A percentile compares a stretch with the other conserved stretches of the same genome.
phyloP scores from a whole-genome alignment of 2,888 invertebrate species.

The Ganaspis brasiliensis region DNA sequence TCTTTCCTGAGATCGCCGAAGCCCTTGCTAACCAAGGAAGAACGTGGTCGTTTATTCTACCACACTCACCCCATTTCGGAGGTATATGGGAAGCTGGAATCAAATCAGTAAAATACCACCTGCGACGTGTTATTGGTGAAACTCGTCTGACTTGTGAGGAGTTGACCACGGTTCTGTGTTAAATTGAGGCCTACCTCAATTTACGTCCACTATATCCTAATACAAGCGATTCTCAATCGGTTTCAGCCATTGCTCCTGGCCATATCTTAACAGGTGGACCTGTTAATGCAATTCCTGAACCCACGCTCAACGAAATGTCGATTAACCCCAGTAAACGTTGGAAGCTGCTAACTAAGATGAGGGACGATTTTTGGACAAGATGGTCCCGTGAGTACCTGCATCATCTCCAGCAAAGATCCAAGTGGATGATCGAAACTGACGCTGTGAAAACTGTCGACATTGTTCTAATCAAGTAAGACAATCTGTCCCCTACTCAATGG shows the following conservation, averaged over 20 bases:
- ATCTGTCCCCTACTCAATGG: conserved; percentile 61
- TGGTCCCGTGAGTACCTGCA: conserved; percentile 58
- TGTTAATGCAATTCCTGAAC: conserved; percentile 57
- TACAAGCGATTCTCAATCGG: not conserved
- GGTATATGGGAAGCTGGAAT: conserved; percentile 57
- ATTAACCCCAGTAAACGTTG: conserved; percentile 41
- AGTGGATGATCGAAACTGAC: conserved; percentile 59
- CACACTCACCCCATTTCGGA: conserved; percentile 52
- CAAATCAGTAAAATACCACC: conserved; percentile 53
- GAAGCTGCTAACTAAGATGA: not conserved
- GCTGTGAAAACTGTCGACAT: conserved; percentile 54
- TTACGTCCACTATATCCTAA: conserved; percentile 13
- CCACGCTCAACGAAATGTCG: not conserved
- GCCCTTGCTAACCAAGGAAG: not conserved
- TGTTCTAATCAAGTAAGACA: conserved; percentile 59
- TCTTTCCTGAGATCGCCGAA: not conserved
- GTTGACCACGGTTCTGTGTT: conserved; percentile 45
- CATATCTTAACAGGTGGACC: conserved; percentile 69
- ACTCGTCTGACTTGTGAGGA: conserved; percentile 48
- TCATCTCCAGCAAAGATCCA: conserved; percentile 64
- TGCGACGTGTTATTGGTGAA: conserved; percentile 43
- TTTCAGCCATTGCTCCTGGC: conserved; percentile 24
- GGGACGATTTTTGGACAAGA: not conserved
- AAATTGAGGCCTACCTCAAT: conserved; percentile 53
- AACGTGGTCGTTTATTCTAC: conserved; percentile 9